Conservation (phyloP, 2,888 invertebrate species). For the Agrochola litura region DNA sequence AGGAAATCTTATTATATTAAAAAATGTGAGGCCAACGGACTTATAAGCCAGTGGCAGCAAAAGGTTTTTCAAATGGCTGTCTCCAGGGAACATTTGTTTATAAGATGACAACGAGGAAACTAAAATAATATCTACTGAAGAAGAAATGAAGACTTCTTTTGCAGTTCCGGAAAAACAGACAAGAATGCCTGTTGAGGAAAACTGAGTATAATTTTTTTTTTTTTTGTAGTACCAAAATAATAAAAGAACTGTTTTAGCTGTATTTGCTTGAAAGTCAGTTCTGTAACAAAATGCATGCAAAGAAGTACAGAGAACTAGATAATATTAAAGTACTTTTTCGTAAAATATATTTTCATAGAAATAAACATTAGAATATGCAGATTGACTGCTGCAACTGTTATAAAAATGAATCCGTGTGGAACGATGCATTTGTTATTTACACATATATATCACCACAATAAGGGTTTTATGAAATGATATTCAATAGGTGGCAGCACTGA, state of each 20-base stretch:
- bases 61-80: background rate
- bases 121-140: background rate
- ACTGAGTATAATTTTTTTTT: too few relatives aligned
- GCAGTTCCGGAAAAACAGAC: background rate
- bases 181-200: background rate
- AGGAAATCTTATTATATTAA: background rate
- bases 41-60: too few relatives aligned
- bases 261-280: background rate
- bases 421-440: background rate
- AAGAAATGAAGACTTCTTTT: too few relatives aligned
- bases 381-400: background rate
- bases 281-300: background rate
- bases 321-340: background rate
- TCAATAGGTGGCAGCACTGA: too few relatives aligned
- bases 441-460: too few relatives aligned
- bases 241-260: background rate
- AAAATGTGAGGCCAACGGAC: background rate
- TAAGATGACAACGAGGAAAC: background rate
- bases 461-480: too few relatives aligned
- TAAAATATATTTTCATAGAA: conserved; percentile 11
- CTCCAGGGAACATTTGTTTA: background rate
- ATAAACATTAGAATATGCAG: conserved; percentile 4
- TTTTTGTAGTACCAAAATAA: background rate
- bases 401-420: conserved; percentile 7
- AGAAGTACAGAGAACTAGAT: background rate